phyloP scores from a whole-genome alignment of 2,797 vertebrate species.

The Petrocephalus sullivani region DNA sequence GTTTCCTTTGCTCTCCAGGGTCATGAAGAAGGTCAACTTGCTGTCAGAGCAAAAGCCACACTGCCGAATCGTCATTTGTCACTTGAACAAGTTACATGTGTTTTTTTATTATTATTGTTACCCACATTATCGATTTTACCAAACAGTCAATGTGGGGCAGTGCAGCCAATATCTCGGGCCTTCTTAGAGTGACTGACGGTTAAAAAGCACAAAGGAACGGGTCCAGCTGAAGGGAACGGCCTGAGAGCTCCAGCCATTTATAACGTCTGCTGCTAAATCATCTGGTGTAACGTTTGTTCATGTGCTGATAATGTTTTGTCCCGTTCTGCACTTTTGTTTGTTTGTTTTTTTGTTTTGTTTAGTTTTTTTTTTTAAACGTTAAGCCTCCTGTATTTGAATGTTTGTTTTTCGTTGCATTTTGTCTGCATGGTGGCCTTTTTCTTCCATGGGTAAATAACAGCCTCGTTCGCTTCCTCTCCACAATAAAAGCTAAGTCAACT shows the following conservation, averaged over 20 bases:
- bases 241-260: conserved; percentile 1
- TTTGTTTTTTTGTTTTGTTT: background rate
- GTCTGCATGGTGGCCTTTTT: conserved; percentile 47
- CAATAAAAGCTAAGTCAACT: conserved; percentile 37
- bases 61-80: background rate
- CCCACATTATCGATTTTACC: background rate
- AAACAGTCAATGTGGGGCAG: background rate
- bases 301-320: background rate
- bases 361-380: background rate
- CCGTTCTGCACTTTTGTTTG: background rate
- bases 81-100: background rate
- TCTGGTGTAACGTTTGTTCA: background rate
- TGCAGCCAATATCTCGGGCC: background rate
- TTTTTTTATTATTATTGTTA: background rate
- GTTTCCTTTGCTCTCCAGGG: background rate
- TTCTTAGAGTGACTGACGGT: background rate
- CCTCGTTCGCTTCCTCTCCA: conserved; percentile 46
- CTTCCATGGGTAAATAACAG: conserved; percentile 38
- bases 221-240: background rate
- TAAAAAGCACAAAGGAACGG: background rate
- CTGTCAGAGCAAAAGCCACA: background rate
- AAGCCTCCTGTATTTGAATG: background rate
- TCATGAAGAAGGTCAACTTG: background rate
- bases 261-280: background rate
- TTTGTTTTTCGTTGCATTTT: background rate